Base-by-base conservation (phyloP, 2,113 vertebrate species). In the Damaliscus lunatus region DNA sequence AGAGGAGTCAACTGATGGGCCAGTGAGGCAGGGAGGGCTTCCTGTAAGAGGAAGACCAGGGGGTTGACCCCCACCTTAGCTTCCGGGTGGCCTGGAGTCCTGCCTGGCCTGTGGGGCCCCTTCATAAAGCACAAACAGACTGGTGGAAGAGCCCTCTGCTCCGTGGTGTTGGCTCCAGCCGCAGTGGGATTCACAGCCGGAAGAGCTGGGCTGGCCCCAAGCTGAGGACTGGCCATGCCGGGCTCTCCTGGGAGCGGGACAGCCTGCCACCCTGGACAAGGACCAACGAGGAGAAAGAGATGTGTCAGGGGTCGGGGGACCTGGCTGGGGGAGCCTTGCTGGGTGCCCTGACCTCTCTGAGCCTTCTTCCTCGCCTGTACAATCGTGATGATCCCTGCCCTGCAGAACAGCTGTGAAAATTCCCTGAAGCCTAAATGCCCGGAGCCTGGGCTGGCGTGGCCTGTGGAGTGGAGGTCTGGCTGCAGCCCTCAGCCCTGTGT, bases 111-210 rank as follows among this genome's bases (percentile, higher is more conserved):
- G 4, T 5, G 9, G 48, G 23, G 7, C 3, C 25, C 82, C 27
- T 62, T 4, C 4, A 8, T 15, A 15, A 21, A 74, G 60, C 5
- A 0, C 57, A 19, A 0, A 40, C 11, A 4, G 6, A 57, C 85
- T 10, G 7, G 48, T 13, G 7, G 60, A 48, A 7, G 31, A 17
- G 11, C 16, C 33, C 4, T 31, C 25, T 53, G 46, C 25, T 25
- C 14, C 0, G 0, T 2, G 14, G n/a, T 0, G 15, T 7, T 57
- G 67, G 83, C 43, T 1, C 1, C 6, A 11, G 52, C 57, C 23
- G 11, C n/a, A 0, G 3, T 13, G 57, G 59, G 53, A 52, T 4
- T 50, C n/a, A 36, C 80, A 40, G 19, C n/a, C 17, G 6, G 59
- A 48, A 48, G 53, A n/a, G 7, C 57, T n/a, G 33, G 67, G 43